Evolutionary conservation across 2,113 vertebrate genomes (phyloP), one percentile per base, ranked within the genome.

Genomic region (Oreamnos americanus): DNA sequence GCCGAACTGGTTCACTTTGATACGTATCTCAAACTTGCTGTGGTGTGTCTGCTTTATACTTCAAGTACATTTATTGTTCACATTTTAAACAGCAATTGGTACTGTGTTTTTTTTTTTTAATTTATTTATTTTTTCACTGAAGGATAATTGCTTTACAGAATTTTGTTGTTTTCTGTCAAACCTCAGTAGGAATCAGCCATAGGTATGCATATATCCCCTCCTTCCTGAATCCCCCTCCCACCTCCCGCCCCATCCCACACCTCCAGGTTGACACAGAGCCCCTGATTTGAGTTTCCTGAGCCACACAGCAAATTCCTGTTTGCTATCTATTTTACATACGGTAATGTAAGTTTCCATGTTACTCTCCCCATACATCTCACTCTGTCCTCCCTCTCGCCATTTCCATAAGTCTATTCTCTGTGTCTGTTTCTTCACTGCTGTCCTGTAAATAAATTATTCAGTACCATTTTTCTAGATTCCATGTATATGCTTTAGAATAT

Each of bases 1-100:
- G 95, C 87, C 6, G 26, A 95, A 98, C 96, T 49, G 98, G 94
- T 97, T 97, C 60, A 10, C 83, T 84, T 55, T 79, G 79, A 74
- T 62, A 2, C 33, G 7, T 17, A 21, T 78, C 26, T 93, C n/a
- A 51, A 3, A 74, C 49, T 84, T 21, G 55, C 87, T 96, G 78
- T n/a, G 13, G 17, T 11, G 7, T 39, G 30, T 53, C 47, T 26
- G 26, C 84, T 28, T 57, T 62, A 58, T 78, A 58, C 76, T 97
- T 71, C 94, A 87, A 79, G 79, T 53, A 78, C 26, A 23, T 62
- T 79, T 91, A 23, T 13, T 67, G 83, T 86, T 87, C 85, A 53
- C 89, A 57, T 94, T 96, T 93, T 49, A 93, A 83, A 53, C 55
- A 88, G 62, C 39, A 43, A 76, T 43, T 26, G 71, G 23, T 39